These are phyloP conservation scores for Acromyrmex echinatior DNA, from an alignment of 1,140 invertebrate species.

Conservation along the genomic window DNA sequence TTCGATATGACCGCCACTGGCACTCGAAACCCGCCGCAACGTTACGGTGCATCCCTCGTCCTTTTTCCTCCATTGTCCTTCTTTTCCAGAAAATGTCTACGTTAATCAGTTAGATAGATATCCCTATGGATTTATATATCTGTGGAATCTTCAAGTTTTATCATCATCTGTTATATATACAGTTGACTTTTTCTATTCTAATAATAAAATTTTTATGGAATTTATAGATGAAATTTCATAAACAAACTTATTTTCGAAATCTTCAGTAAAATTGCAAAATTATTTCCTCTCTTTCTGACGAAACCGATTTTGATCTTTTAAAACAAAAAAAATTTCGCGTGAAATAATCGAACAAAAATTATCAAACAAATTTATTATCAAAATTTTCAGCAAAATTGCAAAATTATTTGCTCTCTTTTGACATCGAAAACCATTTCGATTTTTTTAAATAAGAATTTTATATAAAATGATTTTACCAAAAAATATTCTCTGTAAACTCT, in stretches of 20 bases:
- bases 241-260: background rate
- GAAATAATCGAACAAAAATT: background rate
- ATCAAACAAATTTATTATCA: background rate
- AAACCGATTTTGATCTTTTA: background rate
- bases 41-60: constrained; percentile 59
- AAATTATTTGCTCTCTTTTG: background rate
- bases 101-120: background rate
- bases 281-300: background rate
- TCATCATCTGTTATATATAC: background rate
- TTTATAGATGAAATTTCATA: background rate
- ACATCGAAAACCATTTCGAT: background rate
- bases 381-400: background rate
- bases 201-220: background rate
- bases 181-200: no score
- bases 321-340: background rate
- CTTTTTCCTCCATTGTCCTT: no score
- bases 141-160: background rate
- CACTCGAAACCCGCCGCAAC: constrained; percentile 61
- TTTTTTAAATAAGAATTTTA: background rate
- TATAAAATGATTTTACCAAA: background rate
- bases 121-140: background rate
- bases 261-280: background rate
- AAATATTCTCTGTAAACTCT: background rate
- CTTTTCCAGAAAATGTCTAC: background rate
- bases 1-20: constrained; percentile 79